Percentiles rank a stretch among this genome's conserved stretches.
phyloP scores from a whole-genome alignment of 2,888 invertebrate species.

The Macropis europaea region DNA sequence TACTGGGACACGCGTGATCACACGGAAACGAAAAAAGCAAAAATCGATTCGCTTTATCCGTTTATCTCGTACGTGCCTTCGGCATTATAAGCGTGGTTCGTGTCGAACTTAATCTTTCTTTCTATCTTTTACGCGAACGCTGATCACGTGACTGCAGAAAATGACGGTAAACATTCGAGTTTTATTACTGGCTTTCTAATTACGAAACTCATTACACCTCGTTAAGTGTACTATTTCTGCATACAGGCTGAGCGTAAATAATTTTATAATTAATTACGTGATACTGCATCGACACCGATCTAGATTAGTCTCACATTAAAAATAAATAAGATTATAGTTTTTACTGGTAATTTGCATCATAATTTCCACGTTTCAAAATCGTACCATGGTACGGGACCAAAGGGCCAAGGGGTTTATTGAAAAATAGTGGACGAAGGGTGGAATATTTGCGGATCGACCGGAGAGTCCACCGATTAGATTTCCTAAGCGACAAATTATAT shows the following conservation, averaged over 20 bases:
- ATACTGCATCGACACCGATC: no score
- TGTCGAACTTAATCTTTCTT: conserved; percentile 18
- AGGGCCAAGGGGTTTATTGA: no score
- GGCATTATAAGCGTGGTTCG: conserved; percentile 5
- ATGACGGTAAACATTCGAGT: not conserved
- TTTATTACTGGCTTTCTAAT: not conserved
- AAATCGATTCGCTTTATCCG: not conserved
- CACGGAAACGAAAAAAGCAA: not conserved
- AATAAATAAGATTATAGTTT: no score
- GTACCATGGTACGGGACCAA: no score
- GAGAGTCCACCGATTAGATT: not conserved
- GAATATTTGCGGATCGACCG: not conserved
- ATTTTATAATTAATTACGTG: no score
- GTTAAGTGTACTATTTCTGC: no score
- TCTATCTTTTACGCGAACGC: not conserved
- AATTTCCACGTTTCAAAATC: no score
- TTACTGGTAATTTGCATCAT: no score
- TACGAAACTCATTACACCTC: not conserved
- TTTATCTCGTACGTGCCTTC: conserved; percentile 10
- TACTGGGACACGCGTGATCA: conserved; percentile 11
- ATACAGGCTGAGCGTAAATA: no score
- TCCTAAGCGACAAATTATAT: conserved; percentile 19
- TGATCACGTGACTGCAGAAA: not conserved
- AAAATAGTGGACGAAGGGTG: not conserved
- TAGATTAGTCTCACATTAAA: no score